A percentile compares a stretch with the other conserved stretches of the same genome.
These are phyloP conservation scores for Gulo gulo DNA, from an alignment of 2,113 vertebrate species.

Conservation along the genomic window DNA sequence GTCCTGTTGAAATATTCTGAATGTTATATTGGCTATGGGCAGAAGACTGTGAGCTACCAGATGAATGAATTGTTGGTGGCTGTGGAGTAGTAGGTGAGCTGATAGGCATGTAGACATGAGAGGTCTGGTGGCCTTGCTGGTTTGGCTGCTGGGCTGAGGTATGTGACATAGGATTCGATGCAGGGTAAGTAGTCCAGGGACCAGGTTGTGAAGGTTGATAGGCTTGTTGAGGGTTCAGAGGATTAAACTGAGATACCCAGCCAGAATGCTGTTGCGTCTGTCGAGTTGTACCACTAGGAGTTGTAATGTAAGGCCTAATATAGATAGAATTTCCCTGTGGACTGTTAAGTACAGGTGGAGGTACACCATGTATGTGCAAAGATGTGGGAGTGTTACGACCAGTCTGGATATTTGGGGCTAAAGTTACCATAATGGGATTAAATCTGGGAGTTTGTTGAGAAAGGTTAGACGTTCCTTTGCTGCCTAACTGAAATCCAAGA, in stretches of 20 bases:
- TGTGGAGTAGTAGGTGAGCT: slow-evolving; percentile 98
- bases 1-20: slow-evolving; percentile 99
- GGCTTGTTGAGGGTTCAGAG: slow-evolving; percentile 93
- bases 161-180: slow-evolving; percentile 89
- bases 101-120: slow-evolving; percentile 99
- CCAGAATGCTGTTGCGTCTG: slow-evolving; percentile 89
- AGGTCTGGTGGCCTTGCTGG: slow-evolving; percentile 96
- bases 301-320: slow-evolving; percentile 94
- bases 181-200: slow-evolving; percentile 89
- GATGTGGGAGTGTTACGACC: slow-evolving; percentile 97
- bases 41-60: slow-evolving; percentile 86
- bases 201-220: slow-evolving; percentile 90
- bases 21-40: slow-evolving; percentile 97
- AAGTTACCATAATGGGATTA: slow-evolving; percentile 98
- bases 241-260: slow-evolving; percentile 93
- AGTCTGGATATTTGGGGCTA: slow-evolving; percentile 96
- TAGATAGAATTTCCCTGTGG: slow-evolving; percentile 99
- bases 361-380: slow-evolving; percentile 98
- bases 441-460: slow-evolving; percentile 92
- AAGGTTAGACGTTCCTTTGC: slow-evolving; percentile 89
- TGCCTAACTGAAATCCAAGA: slow-evolving; percentile 94
- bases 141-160: slow-evolving; percentile 92
- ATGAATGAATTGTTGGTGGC: slow-evolving; percentile 89
- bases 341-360: slow-evolving; percentile 93
- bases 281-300: slow-evolving; percentile 88